Percentiles rank a stretch among this genome's conserved stretches.
phyloP scores from a whole-genome alignment of 2,888 invertebrate genomes.

The Morpho deidamia region DNA sequence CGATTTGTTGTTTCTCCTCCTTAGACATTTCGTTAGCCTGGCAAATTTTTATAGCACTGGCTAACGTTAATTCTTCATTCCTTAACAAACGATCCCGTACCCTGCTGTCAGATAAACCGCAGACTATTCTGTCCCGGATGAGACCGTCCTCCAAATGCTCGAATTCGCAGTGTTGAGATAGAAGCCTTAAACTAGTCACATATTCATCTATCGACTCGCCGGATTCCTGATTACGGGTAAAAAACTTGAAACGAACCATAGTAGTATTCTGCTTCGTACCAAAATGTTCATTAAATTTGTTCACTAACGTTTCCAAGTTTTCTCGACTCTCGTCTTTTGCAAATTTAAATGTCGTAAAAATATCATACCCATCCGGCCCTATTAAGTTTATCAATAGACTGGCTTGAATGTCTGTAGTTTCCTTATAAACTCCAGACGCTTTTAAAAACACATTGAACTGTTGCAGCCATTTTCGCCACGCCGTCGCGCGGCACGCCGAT shows the following conservation, averaged over 20 bases:
- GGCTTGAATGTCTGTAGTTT: slow-evolving; percentile 21
- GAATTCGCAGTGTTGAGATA: slow-evolving; percentile 17
- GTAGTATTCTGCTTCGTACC: slow-evolving; percentile 15
- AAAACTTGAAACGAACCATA: slow-evolving; percentile 16
- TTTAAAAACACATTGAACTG: slow-evolving; percentile 1
- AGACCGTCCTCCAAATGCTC: slow-evolving; percentile 8
- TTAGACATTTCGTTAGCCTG: slow-evolving; percentile 11
- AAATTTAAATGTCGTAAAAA: slow-evolving; percentile 19
- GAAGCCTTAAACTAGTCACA: slow-evolving; percentile 7
- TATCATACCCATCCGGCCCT: slow-evolving; percentile 21
- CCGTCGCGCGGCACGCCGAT: not conserved
- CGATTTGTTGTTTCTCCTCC: not conserved
- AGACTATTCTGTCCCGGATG: slow-evolving; percentile 18
- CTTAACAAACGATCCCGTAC: slow-evolving; percentile 21
- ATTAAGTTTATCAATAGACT: slow-evolving; percentile 25
- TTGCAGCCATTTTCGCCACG: not conserved
- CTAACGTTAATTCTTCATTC: slow-evolving; percentile 15
- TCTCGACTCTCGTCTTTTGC: slow-evolving; percentile 10
- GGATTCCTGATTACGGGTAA: slow-evolving; percentile 15
- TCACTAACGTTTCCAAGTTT: slow-evolving; percentile 11
- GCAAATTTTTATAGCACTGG: slow-evolving; percentile 20
- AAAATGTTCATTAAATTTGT: slow-evolving; percentile 17
- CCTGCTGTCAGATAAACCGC: slow-evolving; percentile 11
- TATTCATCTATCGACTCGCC: slow-evolving; percentile 13
- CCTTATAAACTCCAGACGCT: not conserved